A percentile compares a stretch with the other conserved stretches of the same genome.
phyloP scores from a whole-genome alignment of 2,113 vertebrate species.

The Python bivittatus region DNA sequence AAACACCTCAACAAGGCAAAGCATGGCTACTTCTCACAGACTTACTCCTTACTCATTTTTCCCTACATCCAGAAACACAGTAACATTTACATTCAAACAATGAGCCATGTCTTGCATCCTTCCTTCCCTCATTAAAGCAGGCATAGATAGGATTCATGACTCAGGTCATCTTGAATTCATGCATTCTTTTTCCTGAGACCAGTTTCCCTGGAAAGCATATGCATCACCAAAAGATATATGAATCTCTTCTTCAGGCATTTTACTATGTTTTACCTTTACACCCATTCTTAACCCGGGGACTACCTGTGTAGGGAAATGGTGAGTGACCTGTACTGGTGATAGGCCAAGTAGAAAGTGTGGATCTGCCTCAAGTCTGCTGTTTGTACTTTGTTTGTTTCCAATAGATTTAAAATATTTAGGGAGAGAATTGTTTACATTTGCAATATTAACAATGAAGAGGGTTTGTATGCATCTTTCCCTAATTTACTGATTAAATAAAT shows the following conservation, averaged over 20 bases:
- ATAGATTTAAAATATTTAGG: not conserved
- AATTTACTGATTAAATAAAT: not conserved
- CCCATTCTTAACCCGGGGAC: too few species aligned
- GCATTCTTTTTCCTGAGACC: not conserved
- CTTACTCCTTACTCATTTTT: not conserved
- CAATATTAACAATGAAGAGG: not conserved
- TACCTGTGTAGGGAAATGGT: too few species aligned
- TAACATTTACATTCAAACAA: not conserved
- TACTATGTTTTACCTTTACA: conserved; percentile 7
- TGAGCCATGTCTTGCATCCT: not conserved
- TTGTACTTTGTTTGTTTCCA: not conserved
- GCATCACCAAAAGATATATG: not conserved
- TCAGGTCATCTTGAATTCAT: not conserved
- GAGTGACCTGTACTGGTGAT: too few species aligned
- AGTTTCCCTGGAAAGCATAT: not conserved
- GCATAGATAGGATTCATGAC: not conserved
- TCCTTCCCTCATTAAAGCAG: not conserved
- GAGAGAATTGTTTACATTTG: not conserved
- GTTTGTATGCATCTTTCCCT: not conserved
- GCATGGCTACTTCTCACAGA: not conserved
- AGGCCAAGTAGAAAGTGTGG: not conserved
- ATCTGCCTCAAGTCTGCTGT: not conserved
- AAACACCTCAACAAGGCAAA: not conserved
- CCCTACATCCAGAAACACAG: not conserved
- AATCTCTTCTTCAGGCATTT: conserved; percentile 1